Evolutionary conservation across 2,797 vertebrate species (phyloP), one percentile per base, ranked within the genome.

Genomic region (Selene dorsalis): DNA sequence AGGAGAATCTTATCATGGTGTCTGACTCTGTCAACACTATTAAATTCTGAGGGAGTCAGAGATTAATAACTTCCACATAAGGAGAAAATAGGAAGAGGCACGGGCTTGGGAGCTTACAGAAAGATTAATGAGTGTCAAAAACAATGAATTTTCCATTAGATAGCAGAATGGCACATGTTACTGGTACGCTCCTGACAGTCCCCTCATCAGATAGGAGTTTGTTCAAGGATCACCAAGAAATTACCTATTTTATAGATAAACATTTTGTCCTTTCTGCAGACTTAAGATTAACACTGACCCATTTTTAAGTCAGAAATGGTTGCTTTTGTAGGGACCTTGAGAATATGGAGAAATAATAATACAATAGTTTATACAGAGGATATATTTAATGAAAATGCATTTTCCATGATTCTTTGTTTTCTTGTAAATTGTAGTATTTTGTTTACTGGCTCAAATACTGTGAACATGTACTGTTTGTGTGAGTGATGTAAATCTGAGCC

Each of bases 21-120:
- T 87, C 87, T 93, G 92, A 92, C 92, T 94, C 91, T 94, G 93
- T 94, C 92, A 94, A 94, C 92, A 92, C 86, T 92, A 91, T 93
- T 93, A 93, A 82, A 93, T 93, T 94, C 87, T 55, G 79, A 90
- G 83, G 80, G 82, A 92, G 88, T 90, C 88, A 26, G 84, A 93
- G 93, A 95, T 94, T 93, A 94, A 94, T 94, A 94, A 94, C 92
- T 88, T 92, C 78, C 84, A 90, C 83, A 78, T 90, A 88, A 75
- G 75, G 83, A 67, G 87, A 88, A 90, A 91, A 89, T 84, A 69
- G 87, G 69, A 80, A 86, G 87, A 81, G 72, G 71, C 12, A 14
- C 74, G 60, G 70, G 75, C 82, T 80, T 77, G 71, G 76, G 84
- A 87, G 86, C 83, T 83, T 75, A 62, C 82, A 64, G 80, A 87